phyloP scores from a whole-genome alignment of 2,797 vertebrate genomes.

The Neosilurus hyrtlii region DNA sequence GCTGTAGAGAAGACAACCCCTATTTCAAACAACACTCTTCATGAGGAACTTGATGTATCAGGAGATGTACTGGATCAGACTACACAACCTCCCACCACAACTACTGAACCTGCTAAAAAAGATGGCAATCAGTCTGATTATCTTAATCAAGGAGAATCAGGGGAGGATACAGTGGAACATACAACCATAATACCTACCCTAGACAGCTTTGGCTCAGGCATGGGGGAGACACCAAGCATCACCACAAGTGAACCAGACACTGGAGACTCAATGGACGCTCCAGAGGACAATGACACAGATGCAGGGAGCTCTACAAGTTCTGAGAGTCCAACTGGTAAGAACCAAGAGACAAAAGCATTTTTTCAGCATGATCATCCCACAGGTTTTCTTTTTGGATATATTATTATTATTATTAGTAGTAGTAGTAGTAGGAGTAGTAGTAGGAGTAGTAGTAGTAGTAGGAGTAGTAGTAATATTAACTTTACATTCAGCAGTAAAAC shows the following conservation, averaged over 20 bases:
- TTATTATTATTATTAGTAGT: no score
- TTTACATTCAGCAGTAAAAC: background rate
- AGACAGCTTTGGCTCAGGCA: conserved; percentile 7
- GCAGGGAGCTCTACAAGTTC: no score
- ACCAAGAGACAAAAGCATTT: background rate
- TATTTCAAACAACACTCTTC: background rate
- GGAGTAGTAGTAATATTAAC: no score
- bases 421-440: no score
- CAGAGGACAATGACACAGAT: background rate
- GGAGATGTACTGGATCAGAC: background rate
- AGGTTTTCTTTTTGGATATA: no score
- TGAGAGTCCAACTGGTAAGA: background rate
- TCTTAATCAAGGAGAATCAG: no score
- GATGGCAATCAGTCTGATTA: background rate
- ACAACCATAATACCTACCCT: background rate
- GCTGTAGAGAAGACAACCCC: background rate
- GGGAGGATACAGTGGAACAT: background rate
- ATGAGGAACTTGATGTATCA: background rate
- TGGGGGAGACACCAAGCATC: background rate
- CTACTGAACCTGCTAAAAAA: background rate
- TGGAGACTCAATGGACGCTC: background rate
- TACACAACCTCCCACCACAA: background rate
- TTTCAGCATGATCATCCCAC: background rate
- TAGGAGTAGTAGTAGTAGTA: no score
- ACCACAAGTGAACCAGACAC: background rate